These are phyloP conservation scores for Heterodera schachtii DNA, from an alignment of 1,140 invertebrate species.

Conservation along the genomic window DNA sequence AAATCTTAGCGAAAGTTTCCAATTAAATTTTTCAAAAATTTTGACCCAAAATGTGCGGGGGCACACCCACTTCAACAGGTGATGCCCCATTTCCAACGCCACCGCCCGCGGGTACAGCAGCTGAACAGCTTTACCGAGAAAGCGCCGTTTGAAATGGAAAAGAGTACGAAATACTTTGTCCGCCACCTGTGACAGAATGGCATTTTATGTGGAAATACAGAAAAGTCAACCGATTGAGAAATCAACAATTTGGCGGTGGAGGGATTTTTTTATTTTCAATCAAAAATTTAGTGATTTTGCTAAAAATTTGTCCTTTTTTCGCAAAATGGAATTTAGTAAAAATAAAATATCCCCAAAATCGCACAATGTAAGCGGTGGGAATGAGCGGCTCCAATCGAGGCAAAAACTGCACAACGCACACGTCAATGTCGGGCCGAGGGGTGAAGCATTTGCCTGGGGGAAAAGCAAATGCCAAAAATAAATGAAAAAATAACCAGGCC, in stretches of 20 bases:
- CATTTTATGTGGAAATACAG: conserved; percentile 26
- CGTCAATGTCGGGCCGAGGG: conserved; percentile 91
- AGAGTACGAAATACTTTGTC: conserved; percentile 85
- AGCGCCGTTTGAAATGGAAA: conserved; percentile 85
- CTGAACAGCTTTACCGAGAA: conserved; percentile 74
- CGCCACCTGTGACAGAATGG: conserved; percentile 79
- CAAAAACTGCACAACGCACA: conserved; percentile 84
- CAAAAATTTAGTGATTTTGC: too few relatives aligned
- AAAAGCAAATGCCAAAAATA: too few relatives aligned
- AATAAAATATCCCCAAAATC: neutral
- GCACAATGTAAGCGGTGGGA: conserved; percentile 45
- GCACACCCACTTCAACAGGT: conserved; percentile 70
- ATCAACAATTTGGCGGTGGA: too few relatives aligned
- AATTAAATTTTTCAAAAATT: too few relatives aligned
- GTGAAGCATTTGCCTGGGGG: conserved; percentile 78
- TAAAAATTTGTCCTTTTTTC: neutral
- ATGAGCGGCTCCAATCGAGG: conserved; percentile 80
- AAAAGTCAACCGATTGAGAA: neutral
- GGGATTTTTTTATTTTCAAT: too few relatives aligned
- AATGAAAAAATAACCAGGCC: too few relatives aligned
- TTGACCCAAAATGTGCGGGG: neutral
- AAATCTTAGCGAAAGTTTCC: too few relatives aligned
- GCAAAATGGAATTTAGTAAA: neutral
- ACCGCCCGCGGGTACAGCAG: conserved; percentile 74
- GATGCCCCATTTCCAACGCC: conserved; percentile 73